phyloP scores from a whole-genome alignment of 2,113 vertebrate genomes.

The Hippocampus mohnikei region DNA sequence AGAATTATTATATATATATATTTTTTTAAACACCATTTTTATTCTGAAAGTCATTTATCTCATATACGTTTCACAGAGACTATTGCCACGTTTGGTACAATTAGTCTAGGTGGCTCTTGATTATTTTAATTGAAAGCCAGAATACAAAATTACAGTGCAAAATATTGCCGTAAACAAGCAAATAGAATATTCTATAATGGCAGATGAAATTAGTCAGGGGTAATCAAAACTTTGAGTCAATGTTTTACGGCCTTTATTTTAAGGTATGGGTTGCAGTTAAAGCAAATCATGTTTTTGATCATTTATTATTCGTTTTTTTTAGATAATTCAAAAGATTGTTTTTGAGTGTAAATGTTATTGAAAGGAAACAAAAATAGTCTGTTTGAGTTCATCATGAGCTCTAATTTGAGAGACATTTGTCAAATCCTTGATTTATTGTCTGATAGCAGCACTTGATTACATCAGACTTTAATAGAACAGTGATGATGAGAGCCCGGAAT shows the following conservation, averaged over 20 bases:
- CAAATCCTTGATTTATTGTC: slow-evolving; percentile 18
- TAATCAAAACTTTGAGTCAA: not conserved
- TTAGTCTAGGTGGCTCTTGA: not conserved
- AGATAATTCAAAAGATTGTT: not conserved
- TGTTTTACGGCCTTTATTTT: not conserved
- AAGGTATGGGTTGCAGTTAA: not conserved
- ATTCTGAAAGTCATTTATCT: not conserved
- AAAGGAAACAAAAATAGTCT: not conserved
- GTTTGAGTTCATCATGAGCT: not conserved
- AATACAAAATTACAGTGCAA: not conserved
- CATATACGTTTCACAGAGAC: not conserved
- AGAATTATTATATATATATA: not conserved
- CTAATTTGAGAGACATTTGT: not conserved
- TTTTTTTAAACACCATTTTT: not conserved
- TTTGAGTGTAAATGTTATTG: not conserved
- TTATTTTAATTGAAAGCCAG: not conserved
- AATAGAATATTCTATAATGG: too few species aligned
- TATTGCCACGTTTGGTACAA: not conserved
- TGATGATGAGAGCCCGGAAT: slow-evolving; percentile 1
- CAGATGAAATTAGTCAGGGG: too few species aligned
- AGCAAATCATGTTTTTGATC: not conserved
- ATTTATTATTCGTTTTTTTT: not conserved
- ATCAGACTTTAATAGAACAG: slow-evolving; percentile 24
- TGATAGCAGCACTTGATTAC: slow-evolving; percentile 27
- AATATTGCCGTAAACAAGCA: not conserved